phyloP scores from a whole-genome alignment of 2,113 vertebrate species.

The Genyomyrus donnyi region DNA sequence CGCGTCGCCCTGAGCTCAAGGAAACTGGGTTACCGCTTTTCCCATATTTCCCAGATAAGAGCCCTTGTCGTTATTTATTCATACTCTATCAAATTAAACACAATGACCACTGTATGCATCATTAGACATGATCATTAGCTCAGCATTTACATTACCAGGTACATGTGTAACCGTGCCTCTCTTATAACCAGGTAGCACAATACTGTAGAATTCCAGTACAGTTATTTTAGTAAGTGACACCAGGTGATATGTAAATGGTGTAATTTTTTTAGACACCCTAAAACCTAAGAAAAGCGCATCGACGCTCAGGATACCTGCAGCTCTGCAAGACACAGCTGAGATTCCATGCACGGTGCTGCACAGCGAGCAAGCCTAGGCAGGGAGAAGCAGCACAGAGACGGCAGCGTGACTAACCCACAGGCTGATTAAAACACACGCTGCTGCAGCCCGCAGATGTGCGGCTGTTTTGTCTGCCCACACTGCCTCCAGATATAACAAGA shows the following conservation, averaged over 20 bases:
- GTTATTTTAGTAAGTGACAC: neutral
- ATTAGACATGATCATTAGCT: neutral
- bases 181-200: neutral
- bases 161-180: neutral
- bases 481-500: conserved; percentile 2
- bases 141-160: neutral
- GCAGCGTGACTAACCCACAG: conserved; percentile 2
- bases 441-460: neutral
- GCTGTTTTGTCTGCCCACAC: neutral
- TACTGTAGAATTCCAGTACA: neutral
- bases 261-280: neutral
- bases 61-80: neutral
- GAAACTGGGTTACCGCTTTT: neutral
- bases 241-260: neutral
- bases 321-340: neutral
- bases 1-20: neutral
- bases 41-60: neutral
- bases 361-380: neutral
- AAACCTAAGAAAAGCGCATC: neutral
- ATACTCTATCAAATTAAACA: neutral
- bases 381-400: neutral
- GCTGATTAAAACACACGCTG: neutral
- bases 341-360: neutral
- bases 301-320: neutral
- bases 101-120: neutral